phyloP scores from a whole-genome alignment of 2,888 invertebrate genomes.

The Ariolimax columbianus region DNA sequence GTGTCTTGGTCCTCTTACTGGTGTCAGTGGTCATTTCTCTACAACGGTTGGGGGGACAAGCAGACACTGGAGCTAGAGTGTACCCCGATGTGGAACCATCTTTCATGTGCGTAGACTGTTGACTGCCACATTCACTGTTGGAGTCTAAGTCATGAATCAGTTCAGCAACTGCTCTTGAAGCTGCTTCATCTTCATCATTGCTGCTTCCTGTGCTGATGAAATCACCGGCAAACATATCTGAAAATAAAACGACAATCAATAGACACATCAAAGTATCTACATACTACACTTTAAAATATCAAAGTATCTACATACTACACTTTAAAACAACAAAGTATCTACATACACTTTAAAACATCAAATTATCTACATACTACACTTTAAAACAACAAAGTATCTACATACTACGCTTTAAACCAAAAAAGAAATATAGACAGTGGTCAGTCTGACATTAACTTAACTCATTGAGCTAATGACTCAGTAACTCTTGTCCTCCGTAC shows the following conservation, averaged over 20 bases:
- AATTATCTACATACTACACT: no score
- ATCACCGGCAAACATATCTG: slow-evolving; percentile 38
- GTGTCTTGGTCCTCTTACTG: neutral
- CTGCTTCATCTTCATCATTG: slow-evolving; percentile 38
- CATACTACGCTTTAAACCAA: no score
- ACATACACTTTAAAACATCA: no score
- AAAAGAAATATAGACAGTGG: no score
- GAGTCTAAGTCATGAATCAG: slow-evolving; percentile 38
- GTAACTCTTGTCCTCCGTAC: no score
- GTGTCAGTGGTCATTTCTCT: no score
- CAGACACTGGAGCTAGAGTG: neutral
- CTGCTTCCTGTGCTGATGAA: slow-evolving; percentile 11
- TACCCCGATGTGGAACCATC: neutral
- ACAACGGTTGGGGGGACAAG: neutral
- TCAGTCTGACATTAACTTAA: no score
- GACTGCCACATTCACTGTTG: slow-evolving; percentile 20
- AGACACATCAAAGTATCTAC: neutral
- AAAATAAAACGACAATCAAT: neutral
- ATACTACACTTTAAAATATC: no score
- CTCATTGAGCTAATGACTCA: no score
- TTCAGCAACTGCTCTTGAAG: slow-evolving; percentile 9
- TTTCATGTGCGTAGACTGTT: neutral
- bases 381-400: no score
- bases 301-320: no score
- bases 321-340: no score